Percentiles rank a stretch among this genome's conserved stretches.
Evolutionary conservation across 2,888 invertebrate species (phyloP).

Genomic region (Litoditis marina): DNA sequence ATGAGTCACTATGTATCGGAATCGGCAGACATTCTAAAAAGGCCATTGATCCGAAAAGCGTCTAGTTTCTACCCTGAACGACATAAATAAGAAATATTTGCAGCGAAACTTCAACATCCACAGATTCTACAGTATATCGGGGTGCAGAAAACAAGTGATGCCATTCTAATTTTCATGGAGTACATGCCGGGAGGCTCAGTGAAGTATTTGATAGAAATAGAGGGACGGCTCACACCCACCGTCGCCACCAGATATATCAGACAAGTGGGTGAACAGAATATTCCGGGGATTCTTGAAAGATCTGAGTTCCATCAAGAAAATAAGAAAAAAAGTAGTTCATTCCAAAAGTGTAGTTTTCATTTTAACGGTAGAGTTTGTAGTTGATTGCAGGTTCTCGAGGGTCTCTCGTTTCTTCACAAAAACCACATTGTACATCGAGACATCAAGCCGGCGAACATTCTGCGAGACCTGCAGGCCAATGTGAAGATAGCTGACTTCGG

Average conservation of each 20-base stretch:
- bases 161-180: slow-evolving; percentile 65
- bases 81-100: too few species aligned
- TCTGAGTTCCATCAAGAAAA: too few species aligned
- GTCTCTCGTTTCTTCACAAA: slow-evolving; percentile 64
- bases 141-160: slow-evolving; percentile 16
- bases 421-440: slow-evolving; percentile 66
- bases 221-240: slow-evolving; percentile 9
- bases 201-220: slow-evolving; percentile 41
- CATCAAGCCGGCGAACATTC: slow-evolving; percentile 65
- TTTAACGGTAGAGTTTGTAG: not conserved
- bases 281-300: not conserved
- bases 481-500: slow-evolving; percentile 67
- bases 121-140: slow-evolving; percentile 15
- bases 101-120: slow-evolving; percentile 8
- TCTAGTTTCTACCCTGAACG: too few species aligned
- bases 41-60: too few species aligned
- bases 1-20: too few species aligned
- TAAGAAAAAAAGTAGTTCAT: too few species aligned
- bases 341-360: too few species aligned
- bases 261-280: slow-evolving; percentile 1
- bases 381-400: slow-evolving; percentile 65
- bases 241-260: slow-evolving; percentile 4
- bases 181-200: slow-evolving; percentile 66
- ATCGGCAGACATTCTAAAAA: too few species aligned
- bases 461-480: slow-evolving; percentile 63